These are phyloP conservation scores for Cephus pulcher DNA, from an alignment of 2,888 invertebrate genomes.

Conservation along the genomic window DNA sequence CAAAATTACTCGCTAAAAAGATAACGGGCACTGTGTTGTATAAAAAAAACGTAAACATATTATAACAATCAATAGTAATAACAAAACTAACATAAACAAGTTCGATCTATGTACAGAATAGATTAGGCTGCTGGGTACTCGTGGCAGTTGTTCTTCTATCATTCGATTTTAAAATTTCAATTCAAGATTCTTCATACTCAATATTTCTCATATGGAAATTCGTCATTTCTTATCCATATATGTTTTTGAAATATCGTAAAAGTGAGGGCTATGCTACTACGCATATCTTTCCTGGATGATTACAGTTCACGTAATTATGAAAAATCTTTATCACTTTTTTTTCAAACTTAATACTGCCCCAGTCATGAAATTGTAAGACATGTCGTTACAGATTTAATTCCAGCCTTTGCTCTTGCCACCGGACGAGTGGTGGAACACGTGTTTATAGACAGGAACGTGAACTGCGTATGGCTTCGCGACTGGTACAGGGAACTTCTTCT, in stretches of 20 bases:
- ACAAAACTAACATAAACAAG: conserved; percentile 18
- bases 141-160: not conserved
- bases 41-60: conserved; percentile 8
- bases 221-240: not conserved
- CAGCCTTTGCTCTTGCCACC: conserved; percentile 49
- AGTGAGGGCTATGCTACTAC: too few species aligned
- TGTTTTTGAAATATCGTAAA: not conserved
- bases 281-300: not conserved
- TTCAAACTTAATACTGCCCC: not conserved
- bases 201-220: not conserved
- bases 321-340: not conserved
- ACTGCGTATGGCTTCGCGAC: conserved; percentile 71
- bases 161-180: not conserved
- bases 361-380: not conserved
- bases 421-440: conserved; percentile 61
- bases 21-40: conserved; percentile 3
- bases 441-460: conserved; percentile 70
- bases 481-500: conserved; percentile 70
- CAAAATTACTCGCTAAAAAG: conserved; percentile 9
- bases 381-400: conserved; percentile 35
- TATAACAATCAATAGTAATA: conserved; percentile 20
- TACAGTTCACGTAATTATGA: not conserved
- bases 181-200: not conserved
- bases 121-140: not conserved
- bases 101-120: conserved; percentile 20